phyloP scores from a whole-genome alignment of 2,888 invertebrate species.

The Marasmarcha lunaedactyla region DNA sequence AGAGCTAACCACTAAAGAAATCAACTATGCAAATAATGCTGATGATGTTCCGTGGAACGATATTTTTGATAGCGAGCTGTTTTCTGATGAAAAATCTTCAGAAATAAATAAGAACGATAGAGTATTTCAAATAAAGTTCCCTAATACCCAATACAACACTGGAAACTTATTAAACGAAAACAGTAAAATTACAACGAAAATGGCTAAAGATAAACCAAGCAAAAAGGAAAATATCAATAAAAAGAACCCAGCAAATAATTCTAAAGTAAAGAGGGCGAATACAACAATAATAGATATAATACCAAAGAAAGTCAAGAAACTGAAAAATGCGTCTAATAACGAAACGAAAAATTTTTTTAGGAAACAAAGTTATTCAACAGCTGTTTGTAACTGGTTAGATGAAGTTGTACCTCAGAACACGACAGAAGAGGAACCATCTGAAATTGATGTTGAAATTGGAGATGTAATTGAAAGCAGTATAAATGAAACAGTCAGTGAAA shows the following conservation, averaged over 20 bases:
- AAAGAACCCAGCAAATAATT: no score
- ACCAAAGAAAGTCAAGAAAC: conserved; percentile 24
- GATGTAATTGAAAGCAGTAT: background rate
- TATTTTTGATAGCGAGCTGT: conserved; percentile 40
- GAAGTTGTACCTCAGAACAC: conserved; percentile 21
- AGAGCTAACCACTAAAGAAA: no score
- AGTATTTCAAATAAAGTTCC: background rate
- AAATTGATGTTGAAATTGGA: conserved; percentile 4
- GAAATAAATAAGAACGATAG: conserved; percentile 9
- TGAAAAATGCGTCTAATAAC: conserved; percentile 7
- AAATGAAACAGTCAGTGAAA: background rate
- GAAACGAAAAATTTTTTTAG: conserved; percentile 19
- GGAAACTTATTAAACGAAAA: conserved; percentile 3
- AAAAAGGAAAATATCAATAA: no score
- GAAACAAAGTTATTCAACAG: conserved; percentile 37
- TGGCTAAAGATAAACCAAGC: no score
- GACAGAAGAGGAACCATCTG: conserved; percentile 14
- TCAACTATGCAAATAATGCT: no score
- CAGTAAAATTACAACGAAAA: background rate
- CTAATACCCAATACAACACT: background rate
- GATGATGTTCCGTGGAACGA: conserved; percentile 30
- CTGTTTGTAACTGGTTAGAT: conserved; percentile 43
- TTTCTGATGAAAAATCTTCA: conserved; percentile 11
- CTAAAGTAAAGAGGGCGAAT: conserved; percentile 9
- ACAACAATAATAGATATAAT: conserved; percentile 14